Evolutionary conservation across 1,140 invertebrate species (phyloP), one percentile per base, ranked within the genome.

Genomic region (Drosophila sp.): DNA sequence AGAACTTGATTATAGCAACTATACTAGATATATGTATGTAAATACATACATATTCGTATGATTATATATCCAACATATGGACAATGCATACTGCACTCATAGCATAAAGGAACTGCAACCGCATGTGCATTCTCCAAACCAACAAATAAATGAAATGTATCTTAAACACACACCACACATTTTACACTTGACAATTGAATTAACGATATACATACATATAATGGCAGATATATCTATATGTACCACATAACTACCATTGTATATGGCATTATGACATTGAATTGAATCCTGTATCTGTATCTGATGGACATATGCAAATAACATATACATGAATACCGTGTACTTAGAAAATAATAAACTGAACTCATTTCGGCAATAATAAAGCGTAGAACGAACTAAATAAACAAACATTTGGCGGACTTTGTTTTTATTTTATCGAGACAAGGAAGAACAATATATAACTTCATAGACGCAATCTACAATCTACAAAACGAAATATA

Each of bases 311-410:
- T 73, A 66, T 41, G 34, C 32, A 29, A 25, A 62, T 53, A 21
- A 59, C 43, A 70, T 59, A 73, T 18, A 56, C 27, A 36, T 66
- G 45, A 25, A 41, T 11, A 9, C 13, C 25, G 48, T 66, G 53
- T 66, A 65, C 29, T 61, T 59, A 59, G 48, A 18, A 45, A 14
- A 46, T 25, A 29, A 56, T 56, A 62, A 46, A 8, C 8, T 8
- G 53, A 63, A 79, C 67, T 86, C 81, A 86, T 86, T 84, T 84
- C 86, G 81, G 81, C 74, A 86, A 87, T 87, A 86, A 86, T 82
- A 86, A 87, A 87, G 75, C 75, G 78, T 87, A 87, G 75, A 73
- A 56, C 75, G 78, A 81, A 70, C 36, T 43, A 74, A 72, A 71
- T 59, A 72, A 80, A 61, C 34, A 51, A 51, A 21, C 29, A 27